phyloP scores from a whole-genome alignment of 2,888 invertebrate genomes.

The Nomada goodeniana region DNA sequence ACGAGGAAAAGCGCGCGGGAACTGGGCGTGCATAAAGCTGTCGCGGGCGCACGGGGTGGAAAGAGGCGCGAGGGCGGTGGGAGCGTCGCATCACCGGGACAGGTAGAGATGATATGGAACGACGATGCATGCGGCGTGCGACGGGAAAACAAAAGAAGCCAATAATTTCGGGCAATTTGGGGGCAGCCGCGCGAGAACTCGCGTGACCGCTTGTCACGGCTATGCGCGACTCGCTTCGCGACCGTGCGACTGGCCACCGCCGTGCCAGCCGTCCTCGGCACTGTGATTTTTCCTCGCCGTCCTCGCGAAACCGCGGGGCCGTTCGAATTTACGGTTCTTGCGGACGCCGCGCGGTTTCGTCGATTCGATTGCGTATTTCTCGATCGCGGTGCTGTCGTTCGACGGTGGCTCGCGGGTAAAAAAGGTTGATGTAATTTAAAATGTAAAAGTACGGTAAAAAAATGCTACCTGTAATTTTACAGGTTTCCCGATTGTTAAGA shows the following conservation, averaged over 20 bases:
- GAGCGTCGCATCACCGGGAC: slow-evolving; percentile 70
- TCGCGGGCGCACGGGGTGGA: slow-evolving; percentile 1
- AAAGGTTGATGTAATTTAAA: too few species aligned
- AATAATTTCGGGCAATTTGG: slow-evolving; percentile 84
- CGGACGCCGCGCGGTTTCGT: too few species aligned
- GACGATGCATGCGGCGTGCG: slow-evolving; percentile 79
- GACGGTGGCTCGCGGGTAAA: too few species aligned
- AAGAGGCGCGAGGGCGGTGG: slow-evolving; percentile 50
- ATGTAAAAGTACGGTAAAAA: too few species aligned
- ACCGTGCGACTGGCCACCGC: slow-evolving; percentile 65
- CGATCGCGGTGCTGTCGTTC: too few species aligned
- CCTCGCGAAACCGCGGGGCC: background rate
- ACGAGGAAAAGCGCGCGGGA: slow-evolving; percentile 48
- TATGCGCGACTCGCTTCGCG: slow-evolving; percentile 58
- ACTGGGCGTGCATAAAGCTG: slow-evolving; percentile 13
- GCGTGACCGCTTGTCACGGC: slow-evolving; percentile 75
- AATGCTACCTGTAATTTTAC: too few species aligned
- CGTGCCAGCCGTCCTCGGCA: background rate
- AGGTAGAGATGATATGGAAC: slow-evolving; percentile 80
- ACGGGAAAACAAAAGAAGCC: slow-evolving; percentile 84
- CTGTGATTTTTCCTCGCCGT: slow-evolving; percentile 24
- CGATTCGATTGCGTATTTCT: background rate
- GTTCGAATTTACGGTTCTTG: background rate
- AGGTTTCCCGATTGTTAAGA: too few species aligned
- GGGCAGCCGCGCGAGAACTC: slow-evolving; percentile 81